phyloP scores from a whole-genome alignment of 2,797 vertebrate genomes.

The Ficedula albicollis region DNA sequence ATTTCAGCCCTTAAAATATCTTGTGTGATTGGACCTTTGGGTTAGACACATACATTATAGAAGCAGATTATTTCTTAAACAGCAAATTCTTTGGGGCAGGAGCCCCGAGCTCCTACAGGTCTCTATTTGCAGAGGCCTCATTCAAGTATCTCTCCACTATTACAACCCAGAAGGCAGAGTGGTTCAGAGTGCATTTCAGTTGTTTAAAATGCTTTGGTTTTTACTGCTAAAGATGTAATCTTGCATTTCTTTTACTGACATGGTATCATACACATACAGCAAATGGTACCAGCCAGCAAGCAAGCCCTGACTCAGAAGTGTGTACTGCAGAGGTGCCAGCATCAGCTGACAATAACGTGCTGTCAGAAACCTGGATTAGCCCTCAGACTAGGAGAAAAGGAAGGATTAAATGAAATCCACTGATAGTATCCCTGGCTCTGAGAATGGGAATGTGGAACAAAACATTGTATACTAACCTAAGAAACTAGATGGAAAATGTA shows the following conservation, averaged over 20 bases:
- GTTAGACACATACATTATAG: not conserved
- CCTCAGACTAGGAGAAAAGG: not conserved
- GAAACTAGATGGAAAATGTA: not conserved
- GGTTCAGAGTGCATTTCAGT: not conserved
- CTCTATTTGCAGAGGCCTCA: not conserved
- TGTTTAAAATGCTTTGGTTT: not conserved
- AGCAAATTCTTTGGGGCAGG: not conserved
- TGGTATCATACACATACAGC: not conserved
- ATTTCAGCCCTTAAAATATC: constrained; percentile 32
- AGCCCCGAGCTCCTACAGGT: not conserved
- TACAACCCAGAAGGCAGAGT: not conserved
- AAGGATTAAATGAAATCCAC: constrained; percentile 1
- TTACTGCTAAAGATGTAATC: not conserved
- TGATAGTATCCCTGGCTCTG: not conserved
- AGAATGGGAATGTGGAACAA: not conserved
- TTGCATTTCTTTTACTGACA: not conserved
- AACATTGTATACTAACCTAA: not conserved
- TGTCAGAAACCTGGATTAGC: constrained; percentile 1
- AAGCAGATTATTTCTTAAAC: not conserved
- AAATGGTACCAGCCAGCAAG: rapidly evolving
- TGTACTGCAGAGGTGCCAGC: not conserved
- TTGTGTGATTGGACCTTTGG: not conserved
- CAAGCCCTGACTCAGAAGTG: not conserved
- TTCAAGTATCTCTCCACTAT: not conserved
- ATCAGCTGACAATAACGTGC: not conserved